Base-by-base conservation (phyloP, 1,140 invertebrate genomes). In the Linepithema humile region DNA sequence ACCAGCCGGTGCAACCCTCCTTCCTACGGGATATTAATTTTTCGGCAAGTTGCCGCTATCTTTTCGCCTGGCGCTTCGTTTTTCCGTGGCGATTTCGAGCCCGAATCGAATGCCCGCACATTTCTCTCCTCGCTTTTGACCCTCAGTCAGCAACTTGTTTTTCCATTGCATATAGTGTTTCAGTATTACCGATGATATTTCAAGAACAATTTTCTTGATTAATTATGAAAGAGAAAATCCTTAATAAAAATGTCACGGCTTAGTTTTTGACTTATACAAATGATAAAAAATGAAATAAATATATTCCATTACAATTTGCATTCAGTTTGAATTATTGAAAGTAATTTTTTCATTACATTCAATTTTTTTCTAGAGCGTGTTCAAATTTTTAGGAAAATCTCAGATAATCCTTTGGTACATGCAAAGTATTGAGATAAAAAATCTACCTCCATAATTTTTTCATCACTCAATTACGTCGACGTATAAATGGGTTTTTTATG, bases 11-110 rank as follows among this genome's bases (percentile, higher is more conserved):
- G 87, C 85, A n/a, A 75, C 57, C 67, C 83, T 86, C 69, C 84
- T 88, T 84, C 67, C 72, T 85, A 77, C 74, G 85, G 85, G 88
- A 92, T 91, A 92, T 92, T 92, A 91, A 92, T 92, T 93, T 91
- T 92, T 91, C 87, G 87, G 87, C 83, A 93, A 92, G 91, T 90
- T 91, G 70, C 87, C 86, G 83, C 80, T 69, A 20, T 75, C 43
- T 40, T 35, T 43, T 55, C 55, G 9, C 23, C 48, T 35, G 35
- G 20, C 48, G 65, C 12, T 70, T 32, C n/a, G 62, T 87, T 86
- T 87, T 89, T 85, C 40, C 57, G 9, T 69, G 35, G 77, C 69
- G 55, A 89, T 85, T 89, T 85, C 50, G 85, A 12, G 85, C 85
- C 74, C 80, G 45, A 23, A 26, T 82, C 4, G 57, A 88, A 83